A percentile compares a stretch with the other conserved stretches of the same genome.
phyloP scores from a whole-genome alignment of 2,113 vertebrate species.

The Microcebus jonahi region DNA sequence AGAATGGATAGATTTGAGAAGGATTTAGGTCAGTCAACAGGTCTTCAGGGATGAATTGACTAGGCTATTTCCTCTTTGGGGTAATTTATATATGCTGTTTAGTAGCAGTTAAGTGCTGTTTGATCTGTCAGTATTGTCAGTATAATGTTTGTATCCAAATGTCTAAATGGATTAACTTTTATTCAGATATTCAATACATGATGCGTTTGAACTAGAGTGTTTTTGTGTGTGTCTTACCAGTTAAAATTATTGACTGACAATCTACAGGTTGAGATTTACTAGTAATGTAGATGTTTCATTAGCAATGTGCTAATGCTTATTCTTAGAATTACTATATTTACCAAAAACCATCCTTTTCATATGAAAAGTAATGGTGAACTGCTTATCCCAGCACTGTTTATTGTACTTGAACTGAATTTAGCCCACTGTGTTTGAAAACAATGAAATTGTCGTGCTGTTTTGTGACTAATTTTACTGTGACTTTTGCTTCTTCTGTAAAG shows the following conservation, averaged over 20 bases:
- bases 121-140: background rate
- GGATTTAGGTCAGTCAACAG: background rate
- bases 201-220: background rate
- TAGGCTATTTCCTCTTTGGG: background rate
- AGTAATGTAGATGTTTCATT: background rate
- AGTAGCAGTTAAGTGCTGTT: background rate
- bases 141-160: background rate
- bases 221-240: background rate
- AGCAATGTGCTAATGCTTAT: background rate
- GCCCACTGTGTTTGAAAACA: background rate
- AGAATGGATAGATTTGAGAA: background rate
- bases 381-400: slow-evolving; percentile 23
- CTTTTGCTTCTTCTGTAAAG: background rate
- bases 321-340: slow-evolving; percentile 6
- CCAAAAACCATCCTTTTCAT: background rate
- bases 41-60: background rate
- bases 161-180: background rate
- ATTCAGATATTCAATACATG: background rate
- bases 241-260: background rate
- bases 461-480: background rate
- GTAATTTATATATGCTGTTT: background rate
- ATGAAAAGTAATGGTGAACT: slow-evolving; percentile 34
- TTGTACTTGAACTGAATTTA: slow-evolving; percentile 27
- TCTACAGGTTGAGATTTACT: background rate
- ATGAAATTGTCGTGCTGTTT: background rate